phyloP scores from a whole-genome alignment of 2,888 invertebrate genomes.

The Ormyrus thymus region DNA sequence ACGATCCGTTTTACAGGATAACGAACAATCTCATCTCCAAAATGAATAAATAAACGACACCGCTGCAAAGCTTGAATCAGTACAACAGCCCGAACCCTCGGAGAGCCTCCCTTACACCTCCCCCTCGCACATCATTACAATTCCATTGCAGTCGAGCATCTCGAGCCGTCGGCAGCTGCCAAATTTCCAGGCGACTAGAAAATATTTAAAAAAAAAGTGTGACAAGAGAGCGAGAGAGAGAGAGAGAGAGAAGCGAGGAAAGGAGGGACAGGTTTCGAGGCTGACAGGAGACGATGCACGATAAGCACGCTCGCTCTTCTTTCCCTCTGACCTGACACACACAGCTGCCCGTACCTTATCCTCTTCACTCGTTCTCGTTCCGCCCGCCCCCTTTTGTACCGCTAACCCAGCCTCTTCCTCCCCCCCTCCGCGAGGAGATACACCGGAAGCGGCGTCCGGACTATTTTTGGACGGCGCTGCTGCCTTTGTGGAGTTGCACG shows the following conservation, averaged over 20 bases:
- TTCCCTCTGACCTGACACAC: conserved; percentile 64
- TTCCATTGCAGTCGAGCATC: too few relatives aligned
- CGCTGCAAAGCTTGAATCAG: too few relatives aligned
- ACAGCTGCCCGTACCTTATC: conserved; percentile 55
- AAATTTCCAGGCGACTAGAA: neutral
- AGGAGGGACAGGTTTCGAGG: conserved; percentile 61
- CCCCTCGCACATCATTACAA: too few relatives aligned
- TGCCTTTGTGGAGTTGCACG: conserved; percentile 29
- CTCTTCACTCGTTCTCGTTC: conserved; percentile 42
- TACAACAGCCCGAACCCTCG: too few relatives aligned
- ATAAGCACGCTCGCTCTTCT: conserved; percentile 74
- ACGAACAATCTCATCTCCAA: too few relatives aligned
- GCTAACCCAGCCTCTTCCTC: neutral
- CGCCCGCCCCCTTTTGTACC: neutral
- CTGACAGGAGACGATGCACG: conserved; percentile 72
- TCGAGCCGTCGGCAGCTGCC: too few relatives aligned
- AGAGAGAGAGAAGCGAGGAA: neutral
- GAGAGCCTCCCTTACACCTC: too few relatives aligned
- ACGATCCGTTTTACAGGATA: too few relatives aligned
- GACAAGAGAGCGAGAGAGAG: neutral
- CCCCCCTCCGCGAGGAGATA: neutral
- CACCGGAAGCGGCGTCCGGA: conserved; percentile 19
- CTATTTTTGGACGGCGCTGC: conserved; percentile 31
- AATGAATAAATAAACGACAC: too few relatives aligned
- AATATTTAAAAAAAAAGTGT: neutral